These are phyloP conservation scores for Brachionus sp. DNA, from an alignment of 1,140 invertebrate species.

Conservation along the genomic window DNA sequence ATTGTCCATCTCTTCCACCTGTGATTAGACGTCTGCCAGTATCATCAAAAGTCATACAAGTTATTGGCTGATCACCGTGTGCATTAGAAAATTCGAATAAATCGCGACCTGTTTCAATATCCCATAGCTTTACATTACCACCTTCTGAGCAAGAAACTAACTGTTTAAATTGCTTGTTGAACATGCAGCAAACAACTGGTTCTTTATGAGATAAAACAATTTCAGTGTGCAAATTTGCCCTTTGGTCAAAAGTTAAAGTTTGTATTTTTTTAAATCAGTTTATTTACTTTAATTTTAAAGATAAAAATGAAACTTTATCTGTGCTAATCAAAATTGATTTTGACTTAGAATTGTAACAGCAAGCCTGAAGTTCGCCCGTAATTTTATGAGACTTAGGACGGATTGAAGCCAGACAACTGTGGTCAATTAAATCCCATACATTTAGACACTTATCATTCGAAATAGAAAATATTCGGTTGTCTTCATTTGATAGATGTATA, in stretches of 20 bases:
- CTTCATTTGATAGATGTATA: conserved; percentile 56
- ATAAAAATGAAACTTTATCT: conserved; percentile 56
- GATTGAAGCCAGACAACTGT: conserved; percentile 56
- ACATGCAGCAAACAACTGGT: conserved; percentile 56
- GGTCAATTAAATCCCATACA: conserved; percentile 59
- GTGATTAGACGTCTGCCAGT: conserved; percentile 58
- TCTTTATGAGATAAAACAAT: conserved; percentile 58
- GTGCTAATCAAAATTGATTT: conserved; percentile 57
- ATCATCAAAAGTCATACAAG: conserved; percentile 59
- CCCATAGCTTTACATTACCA: conserved; percentile 54
- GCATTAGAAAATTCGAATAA: conserved; percentile 59
- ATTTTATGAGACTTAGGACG: conserved; percentile 59
- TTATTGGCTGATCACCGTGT: conserved; percentile 56
- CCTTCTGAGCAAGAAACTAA: conserved; percentile 57
- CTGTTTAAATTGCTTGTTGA: conserved; percentile 58
- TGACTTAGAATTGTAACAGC: conserved; percentile 54
- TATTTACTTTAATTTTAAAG: conserved; percentile 52
- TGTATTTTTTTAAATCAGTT: background rate
- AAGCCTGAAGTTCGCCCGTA: conserved; percentile 57
- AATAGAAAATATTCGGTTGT: conserved; percentile 58
- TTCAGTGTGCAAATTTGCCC: conserved; percentile 54
- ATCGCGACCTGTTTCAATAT: conserved; percentile 57
- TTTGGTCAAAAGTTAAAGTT: conserved; percentile 48
- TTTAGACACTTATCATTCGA: conserved; percentile 55
- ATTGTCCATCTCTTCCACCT: conserved; percentile 57